phyloP scores from a whole-genome alignment of 2,888 invertebrate species.

The Lepidocyrtoides sp. region DNA sequence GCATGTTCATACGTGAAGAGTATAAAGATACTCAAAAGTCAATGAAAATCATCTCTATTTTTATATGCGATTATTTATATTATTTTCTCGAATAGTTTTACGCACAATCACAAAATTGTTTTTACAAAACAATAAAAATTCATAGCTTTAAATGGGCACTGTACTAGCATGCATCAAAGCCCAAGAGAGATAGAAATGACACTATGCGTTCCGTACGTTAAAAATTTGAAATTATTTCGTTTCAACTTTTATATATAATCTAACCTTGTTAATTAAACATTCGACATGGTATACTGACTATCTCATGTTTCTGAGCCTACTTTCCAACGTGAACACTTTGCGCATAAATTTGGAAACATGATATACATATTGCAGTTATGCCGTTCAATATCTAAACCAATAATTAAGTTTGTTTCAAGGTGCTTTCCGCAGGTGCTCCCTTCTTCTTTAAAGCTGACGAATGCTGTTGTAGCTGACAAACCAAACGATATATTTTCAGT shows the following conservation, averaged over 20 bases:
- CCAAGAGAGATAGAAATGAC: too few species aligned
- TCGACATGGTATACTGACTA: not conserved
- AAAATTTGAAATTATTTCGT: not conserved
- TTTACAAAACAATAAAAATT: not conserved
- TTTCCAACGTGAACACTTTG: too few species aligned
- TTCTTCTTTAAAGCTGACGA: conserved; percentile 71
- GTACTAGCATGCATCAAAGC: not conserved
- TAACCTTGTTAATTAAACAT: not conserved
- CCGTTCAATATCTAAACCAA: not conserved
- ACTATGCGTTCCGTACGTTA: too few species aligned
- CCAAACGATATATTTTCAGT: conserved; percentile 93
- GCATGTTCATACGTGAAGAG: not conserved
- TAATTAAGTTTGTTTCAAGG: not conserved
- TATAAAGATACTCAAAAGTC: not conserved
- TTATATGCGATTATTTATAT: not conserved
- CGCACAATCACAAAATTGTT: too few species aligned
- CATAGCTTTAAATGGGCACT: too few species aligned
- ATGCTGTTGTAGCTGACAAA: conserved; percentile 91
- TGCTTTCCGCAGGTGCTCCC: not conserved
- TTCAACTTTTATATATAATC: not conserved
- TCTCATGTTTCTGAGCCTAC: too few species aligned
- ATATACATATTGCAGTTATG: too few species aligned
- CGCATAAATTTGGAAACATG: too few species aligned
- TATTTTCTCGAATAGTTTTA: conserved; percentile 9
- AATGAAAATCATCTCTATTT: too few species aligned